These are phyloP conservation scores for Halocynthia roretzi DNA, from an alignment of 23 tunicate genomes.

Conservation along the genomic window DNA sequence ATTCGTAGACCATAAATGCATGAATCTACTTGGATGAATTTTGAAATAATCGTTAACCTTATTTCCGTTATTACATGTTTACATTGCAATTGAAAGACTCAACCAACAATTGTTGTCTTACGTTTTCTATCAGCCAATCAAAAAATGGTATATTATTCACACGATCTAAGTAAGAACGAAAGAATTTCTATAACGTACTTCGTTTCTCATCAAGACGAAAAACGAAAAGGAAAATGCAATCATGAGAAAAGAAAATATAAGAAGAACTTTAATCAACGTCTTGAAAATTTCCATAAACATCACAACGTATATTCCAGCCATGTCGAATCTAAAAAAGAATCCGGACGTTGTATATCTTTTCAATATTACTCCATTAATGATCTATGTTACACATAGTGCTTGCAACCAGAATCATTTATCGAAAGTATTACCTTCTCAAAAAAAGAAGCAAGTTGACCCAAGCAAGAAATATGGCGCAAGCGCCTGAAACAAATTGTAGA, in stretches of 20 bases:
- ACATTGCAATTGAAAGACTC: too few relatives aligned
- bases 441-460: constrained; percentile 73
- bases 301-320: constrained; percentile 74
- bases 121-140: too few relatives aligned
- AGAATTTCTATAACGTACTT: constrained; percentile 23
- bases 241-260: constrained; percentile 56
- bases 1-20: too few relatives aligned
- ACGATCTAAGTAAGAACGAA: too few relatives aligned
- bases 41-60: too few relatives aligned
- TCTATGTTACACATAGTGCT: not conserved
- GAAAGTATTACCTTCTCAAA: constrained; percentile 48
- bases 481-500: constrained; percentile 82
- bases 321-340: constrained; percentile 53
- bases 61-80: too few relatives aligned
- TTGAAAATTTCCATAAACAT: constrained; percentile 74
- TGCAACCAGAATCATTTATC: not conserved
- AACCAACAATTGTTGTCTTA: too few relatives aligned
- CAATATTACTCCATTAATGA: not conserved
- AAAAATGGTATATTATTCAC: too few relatives aligned
- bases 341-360: too few relatives aligned
- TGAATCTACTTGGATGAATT: too few relatives aligned
- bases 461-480: constrained; percentile 64
- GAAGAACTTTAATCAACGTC: constrained; percentile 61
- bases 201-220: constrained; percentile 53
- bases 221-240: constrained; percentile 67